These are phyloP conservation scores for Globia sparganii DNA, from an alignment of 2,888 invertebrate genomes.

Conservation along the genomic window DNA sequence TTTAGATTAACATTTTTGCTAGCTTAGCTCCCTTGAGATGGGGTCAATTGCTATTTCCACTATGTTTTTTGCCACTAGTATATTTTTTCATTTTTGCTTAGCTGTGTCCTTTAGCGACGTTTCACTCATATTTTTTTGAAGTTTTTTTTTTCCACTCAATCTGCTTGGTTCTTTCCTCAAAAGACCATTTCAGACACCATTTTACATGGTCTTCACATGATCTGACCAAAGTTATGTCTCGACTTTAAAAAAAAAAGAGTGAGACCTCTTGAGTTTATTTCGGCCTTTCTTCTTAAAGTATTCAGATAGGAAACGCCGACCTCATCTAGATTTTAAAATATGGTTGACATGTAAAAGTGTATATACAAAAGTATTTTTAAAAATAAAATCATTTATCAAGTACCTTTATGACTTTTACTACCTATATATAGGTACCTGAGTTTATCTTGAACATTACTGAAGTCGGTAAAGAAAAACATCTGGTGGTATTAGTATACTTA, in stretches of 20 bases:
- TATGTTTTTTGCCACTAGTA: not conserved
- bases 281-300: not conserved
- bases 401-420: not conserved
- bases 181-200: not conserved
- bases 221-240: not conserved
- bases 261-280: not conserved
- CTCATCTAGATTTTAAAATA: not conserved
- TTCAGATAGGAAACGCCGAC: not conserved
- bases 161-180: not conserved
- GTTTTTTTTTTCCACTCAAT: not conserved
- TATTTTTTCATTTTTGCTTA: not conserved
- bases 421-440: too few species aligned
- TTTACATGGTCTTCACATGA: not conserved
- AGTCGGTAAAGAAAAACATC: too few species aligned
- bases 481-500: not conserved
- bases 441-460: not conserved
- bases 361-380: not conserved
- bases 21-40: constrained; percentile 36
- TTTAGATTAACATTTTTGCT: constrained; percentile 43
- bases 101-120: not conserved
- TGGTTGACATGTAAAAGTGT: not conserved
- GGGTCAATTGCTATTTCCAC: constrained; percentile 15
- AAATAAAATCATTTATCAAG: not conserved
- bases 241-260: not conserved
- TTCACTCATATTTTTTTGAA: not conserved